These are phyloP conservation scores for Cryptophagus acutangulus DNA, from an alignment of 2,888 invertebrate genomes.

Conservation along the genomic window DNA sequence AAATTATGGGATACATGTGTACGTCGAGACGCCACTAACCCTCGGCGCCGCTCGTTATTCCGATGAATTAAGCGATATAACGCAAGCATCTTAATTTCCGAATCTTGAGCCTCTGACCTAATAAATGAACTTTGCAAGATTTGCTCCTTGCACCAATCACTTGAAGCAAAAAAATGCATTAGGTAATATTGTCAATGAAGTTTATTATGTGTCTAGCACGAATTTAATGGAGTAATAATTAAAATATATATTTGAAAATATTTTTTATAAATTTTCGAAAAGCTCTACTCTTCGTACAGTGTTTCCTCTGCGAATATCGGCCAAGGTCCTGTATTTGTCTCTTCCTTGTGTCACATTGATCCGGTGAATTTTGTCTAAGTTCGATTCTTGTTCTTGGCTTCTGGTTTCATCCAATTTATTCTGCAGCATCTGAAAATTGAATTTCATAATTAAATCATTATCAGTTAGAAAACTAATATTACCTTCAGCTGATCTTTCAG, in stretches of 20 bases:
- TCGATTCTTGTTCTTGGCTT: conserved; percentile 37
- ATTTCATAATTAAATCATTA: conserved; percentile 1
- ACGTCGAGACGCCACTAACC: conserved; percentile 2
- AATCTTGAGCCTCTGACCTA: no score
- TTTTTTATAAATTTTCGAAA: conserved; percentile 43
- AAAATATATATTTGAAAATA: background rate
- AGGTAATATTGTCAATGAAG: no score
- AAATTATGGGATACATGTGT: background rate
- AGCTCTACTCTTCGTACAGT: conserved; percentile 44
- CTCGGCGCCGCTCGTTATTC: conserved; percentile 6
- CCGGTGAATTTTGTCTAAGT: conserved; percentile 42
- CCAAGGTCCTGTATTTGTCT: conserved; percentile 44
- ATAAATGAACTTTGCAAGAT: no score
- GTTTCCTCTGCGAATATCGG: conserved; percentile 44
- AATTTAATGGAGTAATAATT: background rate
- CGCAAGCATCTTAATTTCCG: conserved; percentile 7
- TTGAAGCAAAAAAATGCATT: no score
- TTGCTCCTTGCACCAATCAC: background rate
- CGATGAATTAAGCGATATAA: background rate
- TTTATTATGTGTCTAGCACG: no score
- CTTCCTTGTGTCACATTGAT: conserved; percentile 40
- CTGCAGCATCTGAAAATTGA: conserved; percentile 36
- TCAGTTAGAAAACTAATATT: conserved; percentile 3
- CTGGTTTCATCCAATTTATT: conserved; percentile 37
- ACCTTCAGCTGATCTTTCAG: conserved; percentile 42